phyloP scores from a whole-genome alignment of 2,797 vertebrate species.

The Ibycter americanus region DNA sequence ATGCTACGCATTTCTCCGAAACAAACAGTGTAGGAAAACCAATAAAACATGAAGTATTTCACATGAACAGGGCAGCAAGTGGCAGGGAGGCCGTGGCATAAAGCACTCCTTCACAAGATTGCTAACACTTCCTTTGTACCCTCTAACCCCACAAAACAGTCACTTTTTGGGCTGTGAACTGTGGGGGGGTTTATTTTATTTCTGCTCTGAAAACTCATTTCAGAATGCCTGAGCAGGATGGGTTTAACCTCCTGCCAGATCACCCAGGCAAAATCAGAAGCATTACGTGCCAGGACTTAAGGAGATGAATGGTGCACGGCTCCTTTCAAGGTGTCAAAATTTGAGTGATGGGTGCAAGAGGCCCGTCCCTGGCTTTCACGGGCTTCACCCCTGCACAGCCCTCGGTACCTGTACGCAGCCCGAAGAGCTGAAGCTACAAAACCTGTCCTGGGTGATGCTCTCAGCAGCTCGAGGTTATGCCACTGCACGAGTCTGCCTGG shows the following conservation, averaged over 20 bases:
- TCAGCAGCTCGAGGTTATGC: background rate
- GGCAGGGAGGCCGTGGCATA: fast-evolving
- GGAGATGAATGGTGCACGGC: background rate
- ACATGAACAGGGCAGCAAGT: background rate
- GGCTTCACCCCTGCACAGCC: background rate
- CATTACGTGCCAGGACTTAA: fast-evolving
- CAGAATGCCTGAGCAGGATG: background rate
- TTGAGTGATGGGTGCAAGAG: background rate
- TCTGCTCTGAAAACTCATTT: background rate
- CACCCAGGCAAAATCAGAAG: background rate
- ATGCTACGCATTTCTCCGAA: background rate
- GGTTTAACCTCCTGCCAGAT: background rate
- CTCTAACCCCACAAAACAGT: background rate
- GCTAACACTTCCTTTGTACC: background rate
- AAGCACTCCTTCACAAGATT: background rate
- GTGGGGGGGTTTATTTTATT: fast-evolving
- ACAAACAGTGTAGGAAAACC: background rate
- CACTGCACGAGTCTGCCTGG: fast-evolving
- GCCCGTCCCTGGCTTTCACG: background rate
- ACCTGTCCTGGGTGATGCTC: background rate
- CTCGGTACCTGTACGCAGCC: no score
- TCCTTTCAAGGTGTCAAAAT: background rate
- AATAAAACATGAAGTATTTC: background rate
- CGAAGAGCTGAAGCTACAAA: background rate
- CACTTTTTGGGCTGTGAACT: background rate